Evolutionary conservation across 2,888 invertebrate genomes (phyloP).

Genomic region (Ommatoiulus sabulosus): DNA sequence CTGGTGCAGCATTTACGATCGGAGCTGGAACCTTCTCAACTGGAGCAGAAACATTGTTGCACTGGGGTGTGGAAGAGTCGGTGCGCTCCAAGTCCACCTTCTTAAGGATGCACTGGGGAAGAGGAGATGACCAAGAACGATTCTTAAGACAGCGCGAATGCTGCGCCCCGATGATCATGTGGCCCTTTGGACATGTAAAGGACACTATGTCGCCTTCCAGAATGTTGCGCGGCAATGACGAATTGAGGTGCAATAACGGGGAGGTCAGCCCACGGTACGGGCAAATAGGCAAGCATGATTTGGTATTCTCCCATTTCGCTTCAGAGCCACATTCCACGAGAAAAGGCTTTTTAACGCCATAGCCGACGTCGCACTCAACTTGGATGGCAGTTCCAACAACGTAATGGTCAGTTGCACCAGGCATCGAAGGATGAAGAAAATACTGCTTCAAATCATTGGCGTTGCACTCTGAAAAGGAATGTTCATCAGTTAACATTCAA

Average conservation of each 20-base stretch:
- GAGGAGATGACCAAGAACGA: background rate
- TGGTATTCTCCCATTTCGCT: background rate
- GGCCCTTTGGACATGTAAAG: conserved; percentile 23
- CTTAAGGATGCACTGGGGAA: background rate
- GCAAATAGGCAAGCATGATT: conserved; percentile 32
- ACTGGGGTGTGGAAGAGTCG: background rate
- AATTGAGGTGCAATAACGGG: background rate
- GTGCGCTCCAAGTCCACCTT: background rate
- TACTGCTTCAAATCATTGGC: background rate
- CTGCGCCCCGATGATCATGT: conserved; percentile 11
- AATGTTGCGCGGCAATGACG: background rate
- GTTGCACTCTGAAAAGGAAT: conserved; percentile 48
- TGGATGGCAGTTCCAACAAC: conserved; percentile 47
- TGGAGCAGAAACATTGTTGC: background rate
- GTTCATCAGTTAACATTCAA: background rate
- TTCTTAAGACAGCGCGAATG: conserved; percentile 32
- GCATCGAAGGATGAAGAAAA: background rate
- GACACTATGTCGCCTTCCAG: conserved; percentile 45
- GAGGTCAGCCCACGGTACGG: background rate
- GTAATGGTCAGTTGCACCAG: background rate
- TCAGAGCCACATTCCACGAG: conserved; percentile 11
- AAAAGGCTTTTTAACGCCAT: background rate
- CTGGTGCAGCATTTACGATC: background rate
- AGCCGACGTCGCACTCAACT: conserved; percentile 49
- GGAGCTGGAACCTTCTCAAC: background rate